Conservation (phyloP, 2,888 invertebrate species). For the Dicyrtomina minuta region DNA sequence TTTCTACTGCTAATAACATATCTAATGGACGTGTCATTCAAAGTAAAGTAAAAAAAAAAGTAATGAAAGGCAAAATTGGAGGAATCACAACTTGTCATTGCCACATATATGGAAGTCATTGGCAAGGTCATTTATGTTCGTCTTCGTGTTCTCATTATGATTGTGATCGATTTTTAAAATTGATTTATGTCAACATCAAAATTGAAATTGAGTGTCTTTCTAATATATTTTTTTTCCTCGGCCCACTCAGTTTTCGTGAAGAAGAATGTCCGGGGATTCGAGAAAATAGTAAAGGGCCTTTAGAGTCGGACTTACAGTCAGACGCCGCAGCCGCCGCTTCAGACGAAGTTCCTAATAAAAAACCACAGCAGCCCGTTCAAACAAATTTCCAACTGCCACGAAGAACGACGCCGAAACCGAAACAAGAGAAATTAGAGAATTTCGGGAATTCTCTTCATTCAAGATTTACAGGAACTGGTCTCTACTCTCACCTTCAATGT, state of each 20-base stretch:
- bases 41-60: too few relatives aligned
- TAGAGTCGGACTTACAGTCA: neutral
- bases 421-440: constrained; percentile 28
- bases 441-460: neutral
- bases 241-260: constrained; percentile 20
- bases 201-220: too few relatives aligned
- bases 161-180: neutral
- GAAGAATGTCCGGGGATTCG: constrained; percentile 28
- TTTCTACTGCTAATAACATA: too few relatives aligned
- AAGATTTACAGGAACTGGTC: neutral
- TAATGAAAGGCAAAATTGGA: too few relatives aligned
- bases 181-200: too few relatives aligned
- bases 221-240: constrained; percentile 4
- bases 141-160: too few relatives aligned
- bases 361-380: constrained; percentile 6
- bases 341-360: constrained; percentile 18
- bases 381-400: neutral
- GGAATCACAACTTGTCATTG: too few relatives aligned
- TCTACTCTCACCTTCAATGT: neutral
- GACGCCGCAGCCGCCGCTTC: constrained; percentile 4
- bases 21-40: too few relatives aligned
- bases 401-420: constrained; percentile 18
- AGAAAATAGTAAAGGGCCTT: constrained; percentile 24
- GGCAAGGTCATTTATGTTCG: neutral
- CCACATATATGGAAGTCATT: neutral